A percentile compares a stretch with the other conserved stretches of the same genome.
Conservation (phyloP, 2,113 vertebrate genomes). For the Pituophis catenifer region DNA sequence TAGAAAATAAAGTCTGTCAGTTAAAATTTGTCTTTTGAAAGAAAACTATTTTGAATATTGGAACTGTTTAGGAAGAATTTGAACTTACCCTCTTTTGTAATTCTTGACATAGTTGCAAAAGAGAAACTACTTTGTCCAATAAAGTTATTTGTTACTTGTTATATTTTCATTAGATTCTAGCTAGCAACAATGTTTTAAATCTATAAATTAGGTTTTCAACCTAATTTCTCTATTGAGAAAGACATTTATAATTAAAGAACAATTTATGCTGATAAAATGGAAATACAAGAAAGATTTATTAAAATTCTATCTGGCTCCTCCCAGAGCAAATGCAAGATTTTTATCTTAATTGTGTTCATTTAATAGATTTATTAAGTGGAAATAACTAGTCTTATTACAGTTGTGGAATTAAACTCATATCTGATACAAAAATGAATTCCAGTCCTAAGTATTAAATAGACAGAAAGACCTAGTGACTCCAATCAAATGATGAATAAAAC, state of each 20-base stretch:
- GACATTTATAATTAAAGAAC: neutral
- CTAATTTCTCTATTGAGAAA: neutral
- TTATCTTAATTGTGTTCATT: constrained; percentile 3
- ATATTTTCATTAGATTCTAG: neutral
- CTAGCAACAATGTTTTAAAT: neutral
- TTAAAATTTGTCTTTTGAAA: neutral
- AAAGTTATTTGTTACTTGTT: neutral
- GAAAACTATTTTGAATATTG: neutral
- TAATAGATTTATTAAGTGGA: neutral
- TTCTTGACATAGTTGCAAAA: neutral
- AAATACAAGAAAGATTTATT: neutral
- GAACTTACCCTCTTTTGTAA: neutral
- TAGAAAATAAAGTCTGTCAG: neutral
- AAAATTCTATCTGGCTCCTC: neutral
- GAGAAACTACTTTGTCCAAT: neutral
- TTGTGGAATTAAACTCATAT: neutral
- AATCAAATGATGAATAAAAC: neutral
- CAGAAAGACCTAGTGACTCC: neutral
- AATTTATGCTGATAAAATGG: constrained; percentile 3
- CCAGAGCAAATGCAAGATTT: neutral
- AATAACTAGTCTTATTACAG: neutral
- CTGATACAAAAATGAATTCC: neutral
- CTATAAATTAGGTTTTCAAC: neutral
- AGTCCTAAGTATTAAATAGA: neutral
- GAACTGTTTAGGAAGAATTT: neutral